These are phyloP conservation scores for Phylloscopus trochilus DNA, from an alignment of 2,113 vertebrate genomes.

Conservation along the genomic window DNA sequence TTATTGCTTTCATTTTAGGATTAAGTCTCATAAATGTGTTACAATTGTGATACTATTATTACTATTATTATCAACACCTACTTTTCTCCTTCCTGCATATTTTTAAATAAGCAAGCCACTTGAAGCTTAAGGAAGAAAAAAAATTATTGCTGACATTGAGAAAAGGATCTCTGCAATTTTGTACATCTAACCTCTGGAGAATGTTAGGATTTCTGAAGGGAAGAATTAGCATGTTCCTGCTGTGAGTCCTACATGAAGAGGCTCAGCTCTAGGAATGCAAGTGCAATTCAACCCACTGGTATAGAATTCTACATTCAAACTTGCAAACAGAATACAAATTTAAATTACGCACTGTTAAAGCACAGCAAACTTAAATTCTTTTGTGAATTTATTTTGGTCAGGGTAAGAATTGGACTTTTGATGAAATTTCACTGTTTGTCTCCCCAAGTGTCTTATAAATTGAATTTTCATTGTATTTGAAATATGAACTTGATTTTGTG, in stretches of 20 bases:
- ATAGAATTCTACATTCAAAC: not conserved
- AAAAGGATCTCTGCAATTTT: not conserved
- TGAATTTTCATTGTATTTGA: not conserved
- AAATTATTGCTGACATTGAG: not conserved
- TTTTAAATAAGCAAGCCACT: not conserved
- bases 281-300: not conserved
- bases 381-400: not conserved
- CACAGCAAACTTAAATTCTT: not conserved
- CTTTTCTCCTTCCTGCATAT: not conserved
- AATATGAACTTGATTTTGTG: not conserved
- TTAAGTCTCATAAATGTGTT: not conserved
- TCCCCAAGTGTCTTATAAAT: not conserved
- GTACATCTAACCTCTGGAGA: not conserved
- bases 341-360: not conserved
- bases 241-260: not conserved
- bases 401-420: not conserved
- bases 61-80: not conserved
- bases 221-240: not conserved
- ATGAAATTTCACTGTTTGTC: not conserved
- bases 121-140: not conserved
- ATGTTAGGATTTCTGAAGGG: not conserved
- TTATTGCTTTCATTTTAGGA: not conserved
- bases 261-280: not conserved
- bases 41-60: not conserved
- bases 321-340: not conserved